Evolutionary conservation across 2,888 invertebrate genomes (phyloP).

Genomic region (Drosophila neotestacea): DNA sequence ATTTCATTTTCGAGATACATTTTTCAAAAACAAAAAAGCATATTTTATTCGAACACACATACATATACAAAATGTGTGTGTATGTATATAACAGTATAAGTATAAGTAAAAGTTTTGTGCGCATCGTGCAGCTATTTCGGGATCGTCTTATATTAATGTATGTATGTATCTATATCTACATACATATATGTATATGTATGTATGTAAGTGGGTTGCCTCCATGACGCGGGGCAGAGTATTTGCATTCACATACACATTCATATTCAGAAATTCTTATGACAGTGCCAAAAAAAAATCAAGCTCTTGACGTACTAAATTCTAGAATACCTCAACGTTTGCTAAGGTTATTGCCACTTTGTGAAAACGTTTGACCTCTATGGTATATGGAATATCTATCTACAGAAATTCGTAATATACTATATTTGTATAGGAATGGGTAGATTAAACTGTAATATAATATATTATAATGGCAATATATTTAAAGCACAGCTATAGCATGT

Average conservation of each 20-base stretch:
- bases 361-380: neutral
- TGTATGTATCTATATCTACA: conserved; percentile 7
- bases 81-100: conserved; percentile 1
- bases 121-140: conserved; percentile 55
- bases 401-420: too few relatives aligned
- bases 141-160: conserved; percentile 31
- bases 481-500: too few relatives aligned
- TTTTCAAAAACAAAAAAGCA: conserved; percentile 42
- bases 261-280: conserved; percentile 37
- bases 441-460: too few relatives aligned
- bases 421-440: too few relatives aligned
- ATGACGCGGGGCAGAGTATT: conserved; percentile 24
- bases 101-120: conserved; percentile 37
- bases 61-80: conserved; percentile 2
- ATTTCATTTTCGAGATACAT: conserved; percentile 58
- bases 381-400: too few relatives aligned
- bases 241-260: conserved; percentile 26
- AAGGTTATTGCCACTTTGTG: conserved; percentile 15
- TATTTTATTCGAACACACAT: conserved; percentile 31
- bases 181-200: conserved; percentile 6
- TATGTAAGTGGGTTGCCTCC: conserved; percentile 19
- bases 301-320: conserved; percentile 10
- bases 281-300: conserved; percentile 57
- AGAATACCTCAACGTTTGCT: conserved; percentile 3
- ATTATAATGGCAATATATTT: too few relatives aligned